These are phyloP conservation scores for Mormyrus lacerda DNA, from an alignment of 2,113 vertebrate genomes.

Conservation along the genomic window DNA sequence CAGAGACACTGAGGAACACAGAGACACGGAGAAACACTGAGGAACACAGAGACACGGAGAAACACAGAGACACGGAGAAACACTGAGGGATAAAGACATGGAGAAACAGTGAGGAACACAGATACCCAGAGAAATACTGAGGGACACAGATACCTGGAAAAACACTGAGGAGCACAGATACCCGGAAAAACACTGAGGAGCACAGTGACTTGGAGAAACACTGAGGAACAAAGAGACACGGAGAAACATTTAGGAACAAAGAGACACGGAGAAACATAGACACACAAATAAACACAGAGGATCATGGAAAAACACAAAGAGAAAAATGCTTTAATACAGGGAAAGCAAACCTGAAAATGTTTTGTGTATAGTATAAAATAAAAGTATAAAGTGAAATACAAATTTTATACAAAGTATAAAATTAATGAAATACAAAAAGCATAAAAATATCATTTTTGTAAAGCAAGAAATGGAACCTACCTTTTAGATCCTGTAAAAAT, in stretches of 20 bases:
- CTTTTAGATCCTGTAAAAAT: neutral
- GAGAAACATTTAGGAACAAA: neutral
- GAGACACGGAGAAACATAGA: neutral
- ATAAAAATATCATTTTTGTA: neutral
- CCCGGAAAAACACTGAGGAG: neutral
- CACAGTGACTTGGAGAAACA: neutral
- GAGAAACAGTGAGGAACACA: neutral
- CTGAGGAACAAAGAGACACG: neutral
- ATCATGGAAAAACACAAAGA: neutral
- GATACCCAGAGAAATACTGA: neutral
- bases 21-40: no score
- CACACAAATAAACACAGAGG: neutral
- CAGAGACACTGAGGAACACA: no score
- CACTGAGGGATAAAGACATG: neutral
- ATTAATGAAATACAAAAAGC: neutral
- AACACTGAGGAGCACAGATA: no score
- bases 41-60: no score
- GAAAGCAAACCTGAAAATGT: neutral
- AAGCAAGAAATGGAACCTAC: neutral
- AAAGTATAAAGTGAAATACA: neutral
- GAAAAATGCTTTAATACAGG: neutral
- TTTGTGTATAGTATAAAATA: neutral
- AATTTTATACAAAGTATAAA: neutral
- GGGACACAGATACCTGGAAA: no score
- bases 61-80: neutral